These are phyloP conservation scores for Crypturellus undulatus DNA, from an alignment of 2,113 vertebrate genomes.

Conservation along the genomic window DNA sequence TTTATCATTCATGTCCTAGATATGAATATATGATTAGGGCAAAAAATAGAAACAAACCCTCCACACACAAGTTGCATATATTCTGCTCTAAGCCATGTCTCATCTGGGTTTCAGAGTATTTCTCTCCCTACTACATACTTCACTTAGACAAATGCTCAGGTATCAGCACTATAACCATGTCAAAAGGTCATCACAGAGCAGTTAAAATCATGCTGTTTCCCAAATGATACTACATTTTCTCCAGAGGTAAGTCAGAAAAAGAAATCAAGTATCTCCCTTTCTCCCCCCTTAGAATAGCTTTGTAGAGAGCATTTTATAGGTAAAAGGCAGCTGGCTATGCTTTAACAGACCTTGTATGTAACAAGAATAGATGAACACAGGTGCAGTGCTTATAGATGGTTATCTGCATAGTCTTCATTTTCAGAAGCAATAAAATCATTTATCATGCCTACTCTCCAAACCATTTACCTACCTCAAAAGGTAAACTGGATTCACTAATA, in stretches of 20 bases:
- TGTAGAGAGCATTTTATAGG: background rate
- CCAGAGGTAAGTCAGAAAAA: background rate
- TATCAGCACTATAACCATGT: background rate
- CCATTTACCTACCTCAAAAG: slow-evolving; percentile 37
- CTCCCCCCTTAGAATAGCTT: background rate
- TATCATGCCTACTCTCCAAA: background rate
- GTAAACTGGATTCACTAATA: slow-evolving; percentile 29
- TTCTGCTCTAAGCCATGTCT: background rate
- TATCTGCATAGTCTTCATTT: background rate
- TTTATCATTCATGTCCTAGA: background rate
- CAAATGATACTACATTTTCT: background rate
- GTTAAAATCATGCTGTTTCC: fast-evolving
- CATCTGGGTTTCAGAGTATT: background rate
- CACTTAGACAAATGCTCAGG: background rate
- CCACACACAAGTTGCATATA: background rate
- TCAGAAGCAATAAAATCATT: slow-evolving; percentile 22
- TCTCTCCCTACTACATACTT: background rate
- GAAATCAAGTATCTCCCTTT: background rate
- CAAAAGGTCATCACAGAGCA: background rate
- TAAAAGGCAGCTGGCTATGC: slow-evolving; percentile 9
- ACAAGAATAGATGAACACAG: slow-evolving; percentile 37
- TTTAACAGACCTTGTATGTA: slow-evolving; percentile 33
- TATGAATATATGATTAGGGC: background rate
- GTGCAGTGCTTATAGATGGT: background rate
- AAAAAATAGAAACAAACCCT: background rate